These are phyloP conservation scores for Drosophila multiciliata DNA, from an alignment of 2,888 invertebrate genomes.

Conservation along the genomic window DNA sequence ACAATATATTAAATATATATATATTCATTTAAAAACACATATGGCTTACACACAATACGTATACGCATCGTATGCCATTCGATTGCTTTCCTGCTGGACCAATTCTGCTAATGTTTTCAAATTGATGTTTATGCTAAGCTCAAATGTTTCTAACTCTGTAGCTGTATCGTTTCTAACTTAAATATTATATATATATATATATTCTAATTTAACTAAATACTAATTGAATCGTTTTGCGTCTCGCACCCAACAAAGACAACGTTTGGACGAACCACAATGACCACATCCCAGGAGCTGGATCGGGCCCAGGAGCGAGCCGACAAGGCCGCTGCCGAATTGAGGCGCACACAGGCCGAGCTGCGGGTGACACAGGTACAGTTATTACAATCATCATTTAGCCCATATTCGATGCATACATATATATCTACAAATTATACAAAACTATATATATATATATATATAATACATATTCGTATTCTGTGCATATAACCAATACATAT, in stretches of 20 bases:
- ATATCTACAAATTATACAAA: conserved; percentile 16
- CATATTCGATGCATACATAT: conserved; percentile 31
- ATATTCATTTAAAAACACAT: background rate
- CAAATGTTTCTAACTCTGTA: conserved; percentile 25
- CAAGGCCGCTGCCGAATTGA: conserved; percentile 92
- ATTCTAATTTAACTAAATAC: conserved; percentile 37
- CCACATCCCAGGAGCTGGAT: conserved; percentile 93
- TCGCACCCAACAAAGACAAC: conserved; percentile 86
- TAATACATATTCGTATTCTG: conserved; percentile 45
- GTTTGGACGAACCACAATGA: conserved; percentile 92
- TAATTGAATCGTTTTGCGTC: conserved; percentile 64
- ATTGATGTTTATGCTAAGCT: conserved; percentile 20
- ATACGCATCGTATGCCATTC: conserved; percentile 43
- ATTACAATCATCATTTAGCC: conserved; percentile 20
- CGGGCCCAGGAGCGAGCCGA: conserved; percentile 94
- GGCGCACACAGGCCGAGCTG: conserved; percentile 95
- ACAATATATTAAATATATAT: background rate
- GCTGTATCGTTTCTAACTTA: conserved; percentile 27
- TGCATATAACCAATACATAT: conserved; percentile 24
- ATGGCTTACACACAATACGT: conserved; percentile 30
- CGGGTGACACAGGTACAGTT: conserved; percentile 91
- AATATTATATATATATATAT: no score
- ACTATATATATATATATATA: conserved; percentile 42
- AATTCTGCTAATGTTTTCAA: conserved; percentile 24
- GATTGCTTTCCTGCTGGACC: conserved; percentile 56